Conservation (phyloP, 2,797 vertebrate genomes). For the Vipera ursinii region DNA sequence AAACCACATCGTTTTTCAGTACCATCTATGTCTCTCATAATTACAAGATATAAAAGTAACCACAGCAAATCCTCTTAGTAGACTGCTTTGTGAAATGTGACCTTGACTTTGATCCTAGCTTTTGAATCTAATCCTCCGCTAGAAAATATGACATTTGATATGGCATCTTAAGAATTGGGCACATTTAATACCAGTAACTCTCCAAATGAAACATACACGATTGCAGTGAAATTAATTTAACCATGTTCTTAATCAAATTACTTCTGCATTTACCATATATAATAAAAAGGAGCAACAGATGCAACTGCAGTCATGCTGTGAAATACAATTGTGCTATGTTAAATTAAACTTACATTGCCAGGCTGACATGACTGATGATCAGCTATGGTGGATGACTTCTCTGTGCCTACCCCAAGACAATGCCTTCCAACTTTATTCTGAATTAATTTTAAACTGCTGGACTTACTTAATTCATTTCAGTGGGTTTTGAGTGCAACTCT, state of each 20-base stretch:
- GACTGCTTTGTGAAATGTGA: background rate
- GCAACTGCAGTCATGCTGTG: background rate
- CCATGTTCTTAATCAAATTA: background rate
- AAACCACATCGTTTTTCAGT: background rate
- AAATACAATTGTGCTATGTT: background rate
- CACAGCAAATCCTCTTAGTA: background rate
- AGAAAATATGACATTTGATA: background rate
- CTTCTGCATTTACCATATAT: background rate
- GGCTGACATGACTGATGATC: background rate
- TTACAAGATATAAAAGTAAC: constrained; percentile 4
- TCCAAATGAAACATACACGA: background rate
- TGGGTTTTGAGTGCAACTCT: background rate
- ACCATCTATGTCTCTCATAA: background rate
- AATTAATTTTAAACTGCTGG: background rate
- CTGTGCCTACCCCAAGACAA: background rate
- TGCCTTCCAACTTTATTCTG: background rate
- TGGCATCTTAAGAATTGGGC: background rate
- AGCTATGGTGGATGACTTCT: background rate
- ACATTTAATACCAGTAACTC: background rate
- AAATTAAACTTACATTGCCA: background rate
- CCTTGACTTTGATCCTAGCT: background rate
- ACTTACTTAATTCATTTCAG: background rate
- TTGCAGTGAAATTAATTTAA: background rate
- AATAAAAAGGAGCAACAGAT: background rate
- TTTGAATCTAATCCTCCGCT: background rate